phyloP scores from a whole-genome alignment of 2,888 invertebrate species.

The Tinea semifulvella region DNA sequence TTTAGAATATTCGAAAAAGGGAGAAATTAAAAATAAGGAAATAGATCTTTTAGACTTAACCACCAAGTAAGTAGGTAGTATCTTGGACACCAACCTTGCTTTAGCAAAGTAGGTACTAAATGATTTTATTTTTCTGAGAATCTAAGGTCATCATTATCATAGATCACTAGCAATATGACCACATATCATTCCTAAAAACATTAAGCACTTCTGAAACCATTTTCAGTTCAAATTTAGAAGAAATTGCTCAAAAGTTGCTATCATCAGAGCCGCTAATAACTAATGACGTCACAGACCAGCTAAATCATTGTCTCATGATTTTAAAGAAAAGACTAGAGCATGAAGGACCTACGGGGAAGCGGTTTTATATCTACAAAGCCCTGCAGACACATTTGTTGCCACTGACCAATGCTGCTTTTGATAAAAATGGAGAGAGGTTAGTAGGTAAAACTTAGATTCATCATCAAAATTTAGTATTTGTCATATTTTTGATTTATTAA shows the following conservation, averaged over 20 bases:
- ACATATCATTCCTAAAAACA: too few relatives aligned
- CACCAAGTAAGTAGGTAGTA: constrained; percentile 61
- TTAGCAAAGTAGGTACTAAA: too few relatives aligned
- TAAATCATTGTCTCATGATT: constrained; percentile 69
- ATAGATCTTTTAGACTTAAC: constrained; percentile 73
- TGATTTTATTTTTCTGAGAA: too few relatives aligned
- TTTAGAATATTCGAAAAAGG: constrained; percentile 68
- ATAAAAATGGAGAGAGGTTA: constrained; percentile 72
- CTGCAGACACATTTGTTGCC: constrained; percentile 75
- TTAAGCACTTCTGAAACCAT: too few relatives aligned
- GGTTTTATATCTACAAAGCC: constrained; percentile 73
- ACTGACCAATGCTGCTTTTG: constrained; percentile 76
- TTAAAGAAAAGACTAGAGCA: constrained; percentile 71
- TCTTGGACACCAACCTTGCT: too few relatives aligned
- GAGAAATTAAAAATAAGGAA: constrained; percentile 65
- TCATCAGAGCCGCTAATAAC: constrained; percentile 65
- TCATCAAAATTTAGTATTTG: too few relatives aligned
- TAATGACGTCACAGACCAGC: constrained; percentile 62
- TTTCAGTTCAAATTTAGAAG: constrained; percentile 63
- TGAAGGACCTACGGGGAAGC: constrained; percentile 65
- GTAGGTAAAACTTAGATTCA: too few relatives aligned
- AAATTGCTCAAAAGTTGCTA: constrained; percentile 56
- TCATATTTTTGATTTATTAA: too few relatives aligned
- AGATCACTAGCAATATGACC: too few relatives aligned
- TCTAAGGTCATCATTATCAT: too few relatives aligned